Conservation (phyloP, 2,797 vertebrate genomes). For the Girardinus metallicus region DNA sequence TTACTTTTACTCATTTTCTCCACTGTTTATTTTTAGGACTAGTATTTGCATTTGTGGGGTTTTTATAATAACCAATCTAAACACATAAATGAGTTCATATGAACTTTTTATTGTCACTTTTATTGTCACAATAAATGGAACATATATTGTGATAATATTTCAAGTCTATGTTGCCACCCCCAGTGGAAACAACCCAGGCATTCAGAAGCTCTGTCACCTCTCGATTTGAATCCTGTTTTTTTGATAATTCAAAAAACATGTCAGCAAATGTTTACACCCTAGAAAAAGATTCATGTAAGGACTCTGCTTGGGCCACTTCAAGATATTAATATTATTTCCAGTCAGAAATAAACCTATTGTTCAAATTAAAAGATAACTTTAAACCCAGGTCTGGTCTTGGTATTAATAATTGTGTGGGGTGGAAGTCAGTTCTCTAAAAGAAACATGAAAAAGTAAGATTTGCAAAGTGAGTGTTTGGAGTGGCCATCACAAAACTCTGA, state of each 20-base stretch:
- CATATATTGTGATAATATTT: neutral
- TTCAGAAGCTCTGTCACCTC: neutral
- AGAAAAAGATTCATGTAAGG: neutral
- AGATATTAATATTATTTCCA: neutral
- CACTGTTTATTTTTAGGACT: neutral
- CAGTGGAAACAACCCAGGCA: neutral
- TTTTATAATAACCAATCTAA: neutral
- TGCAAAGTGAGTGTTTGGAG: too few relatives aligned
- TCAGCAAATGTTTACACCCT: neutral
- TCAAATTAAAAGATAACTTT: too few relatives aligned
- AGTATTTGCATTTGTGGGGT: neutral
- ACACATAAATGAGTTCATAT: neutral
- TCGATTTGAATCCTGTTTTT: neutral
- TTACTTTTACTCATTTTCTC: neutral
- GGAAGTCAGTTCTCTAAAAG: too few relatives aligned
- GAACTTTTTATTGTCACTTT: neutral
- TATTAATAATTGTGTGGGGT: too few relatives aligned
- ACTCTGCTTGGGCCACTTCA: neutral
- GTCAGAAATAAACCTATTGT: neutral
- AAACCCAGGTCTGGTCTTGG: too few relatives aligned
- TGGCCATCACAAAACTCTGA: too few relatives aligned
- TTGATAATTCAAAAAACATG: neutral
- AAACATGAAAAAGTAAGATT: too few relatives aligned
- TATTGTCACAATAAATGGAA: neutral
- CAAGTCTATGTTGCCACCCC: neutral